These are phyloP conservation scores for Himalopsyche kuldschensis DNA, from an alignment of 2,888 invertebrate genomes.

Conservation along the genomic window DNA sequence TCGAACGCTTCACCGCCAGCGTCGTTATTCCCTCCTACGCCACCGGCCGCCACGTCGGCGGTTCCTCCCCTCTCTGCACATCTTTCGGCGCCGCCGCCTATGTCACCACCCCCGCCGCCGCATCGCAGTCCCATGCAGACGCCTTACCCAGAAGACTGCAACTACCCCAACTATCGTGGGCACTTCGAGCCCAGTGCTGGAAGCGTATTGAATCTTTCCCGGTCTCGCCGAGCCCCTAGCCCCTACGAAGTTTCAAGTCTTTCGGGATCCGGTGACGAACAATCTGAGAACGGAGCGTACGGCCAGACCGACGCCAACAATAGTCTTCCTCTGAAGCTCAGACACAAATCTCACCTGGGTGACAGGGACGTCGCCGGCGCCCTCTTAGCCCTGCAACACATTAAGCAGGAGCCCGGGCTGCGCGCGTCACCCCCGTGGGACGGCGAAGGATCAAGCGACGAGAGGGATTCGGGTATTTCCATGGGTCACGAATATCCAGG, in stretches of 20 bases:
- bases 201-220: slow-evolving; percentile 73
- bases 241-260: slow-evolving; percentile 83
- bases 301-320: slow-evolving; percentile 69
- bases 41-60: slow-evolving; percentile 56
- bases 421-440: slow-evolving; percentile 84
- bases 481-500: slow-evolving; percentile 70
- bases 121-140: slow-evolving; percentile 58
- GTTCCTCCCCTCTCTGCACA: slow-evolving; percentile 48
- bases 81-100: slow-evolving; percentile 41
- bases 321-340: slow-evolving; percentile 83
- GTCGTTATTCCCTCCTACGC: slow-evolving; percentile 60
- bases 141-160: slow-evolving; percentile 55
- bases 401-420: slow-evolving; percentile 82
- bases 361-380: slow-evolving; percentile 88
- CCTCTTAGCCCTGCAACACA: slow-evolving; percentile 78
- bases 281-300: slow-evolving; percentile 46
- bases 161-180: slow-evolving; percentile 54
- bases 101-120: slow-evolving; percentile 54
- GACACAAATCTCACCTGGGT: slow-evolving; percentile 88
- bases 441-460: slow-evolving; percentile 87
- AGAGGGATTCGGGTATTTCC: slow-evolving; percentile 87
- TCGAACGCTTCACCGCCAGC: slow-evolving; percentile 47
- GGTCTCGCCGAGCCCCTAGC: slow-evolving; percentile 66
- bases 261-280: slow-evolving; percentile 63
- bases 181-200: slow-evolving; percentile 62